Percentiles rank a stretch among this genome's conserved stretches.
These are phyloP conservation scores for Trematomus bernacchii DNA, from an alignment of 2,797 vertebrate genomes.

Conservation along the genomic window DNA sequence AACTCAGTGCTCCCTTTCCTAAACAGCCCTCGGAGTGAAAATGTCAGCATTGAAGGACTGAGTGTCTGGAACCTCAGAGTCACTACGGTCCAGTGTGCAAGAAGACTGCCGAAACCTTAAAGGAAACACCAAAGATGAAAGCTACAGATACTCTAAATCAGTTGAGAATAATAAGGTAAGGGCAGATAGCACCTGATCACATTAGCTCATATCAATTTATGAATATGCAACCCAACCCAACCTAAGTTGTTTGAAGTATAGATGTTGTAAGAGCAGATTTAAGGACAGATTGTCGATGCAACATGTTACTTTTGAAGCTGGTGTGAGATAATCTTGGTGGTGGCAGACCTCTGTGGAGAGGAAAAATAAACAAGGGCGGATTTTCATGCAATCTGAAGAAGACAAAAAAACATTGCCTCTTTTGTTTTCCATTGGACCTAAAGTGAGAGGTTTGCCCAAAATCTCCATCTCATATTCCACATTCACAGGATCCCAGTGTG, in stretches of 20 bases:
- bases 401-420: constrained; percentile 17
- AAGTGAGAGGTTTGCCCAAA: constrained; percentile 32
- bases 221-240: neutral
- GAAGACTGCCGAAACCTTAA: neutral
- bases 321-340: neutral
- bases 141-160: neutral
- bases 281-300: neutral
- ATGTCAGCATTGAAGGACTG: constrained; percentile 17
- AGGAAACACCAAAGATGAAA: neutral
- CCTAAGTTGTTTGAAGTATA: neutral
- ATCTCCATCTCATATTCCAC: constrained; percentile 38
- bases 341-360: neutral
- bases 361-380: neutral
- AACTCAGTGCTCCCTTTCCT: constrained; percentile 28
- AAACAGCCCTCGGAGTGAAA: constrained; percentile 10
- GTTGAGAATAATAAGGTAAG: constrained; percentile 40
- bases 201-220: neutral
- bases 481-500: constrained; percentile 41
- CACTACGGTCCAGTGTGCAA: neutral
- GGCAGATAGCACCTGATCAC: neutral
- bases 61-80: constrained; percentile 8
- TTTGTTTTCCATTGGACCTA: constrained; percentile 23
- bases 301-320: neutral
- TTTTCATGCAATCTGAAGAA: constrained; percentile 11
- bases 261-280: too few relatives aligned